Evolutionary conservation across 2,797 vertebrate genomes (phyloP).

Genomic region (Oreortyx pictus): DNA sequence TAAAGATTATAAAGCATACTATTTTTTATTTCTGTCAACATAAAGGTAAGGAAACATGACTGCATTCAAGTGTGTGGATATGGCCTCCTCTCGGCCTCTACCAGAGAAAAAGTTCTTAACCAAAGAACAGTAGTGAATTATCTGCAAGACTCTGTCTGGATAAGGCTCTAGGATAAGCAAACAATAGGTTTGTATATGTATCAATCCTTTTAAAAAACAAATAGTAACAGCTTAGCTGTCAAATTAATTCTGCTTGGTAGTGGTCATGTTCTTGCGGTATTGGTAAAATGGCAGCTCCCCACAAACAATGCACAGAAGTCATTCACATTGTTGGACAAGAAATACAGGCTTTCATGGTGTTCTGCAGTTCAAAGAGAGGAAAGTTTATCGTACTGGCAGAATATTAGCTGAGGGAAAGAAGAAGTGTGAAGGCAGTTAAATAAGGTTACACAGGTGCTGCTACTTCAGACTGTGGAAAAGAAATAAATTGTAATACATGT

Average conservation of each 20-base stretch:
- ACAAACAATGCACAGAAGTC: background rate
- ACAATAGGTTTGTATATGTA: background rate
- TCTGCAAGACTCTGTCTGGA: background rate
- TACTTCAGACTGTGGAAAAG: conserved; percentile 65
- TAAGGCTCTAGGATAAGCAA: conserved; percentile 11
- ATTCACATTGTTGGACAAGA: background rate
- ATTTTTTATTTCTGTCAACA: background rate
- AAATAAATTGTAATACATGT: conserved; percentile 58
- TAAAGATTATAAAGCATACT: background rate
- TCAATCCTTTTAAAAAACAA: background rate
- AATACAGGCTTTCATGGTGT: conserved; percentile 26
- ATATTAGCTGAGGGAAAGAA: conserved; percentile 31
- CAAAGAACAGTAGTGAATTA: background rate
- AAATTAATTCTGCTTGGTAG: background rate
- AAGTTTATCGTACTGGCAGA: conserved; percentile 55
- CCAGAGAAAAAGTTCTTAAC: background rate
- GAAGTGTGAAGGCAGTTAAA: conserved; percentile 66
- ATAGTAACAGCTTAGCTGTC: background rate
- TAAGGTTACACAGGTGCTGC: conserved; percentile 72
- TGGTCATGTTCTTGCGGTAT: background rate
- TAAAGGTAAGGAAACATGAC: background rate
- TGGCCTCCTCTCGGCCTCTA: background rate
- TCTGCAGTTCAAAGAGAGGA: conserved; percentile 45
- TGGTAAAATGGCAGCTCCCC: conserved; percentile 13
- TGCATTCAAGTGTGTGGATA: background rate